These are phyloP conservation scores for Microcaecilia unicolor DNA, from an alignment of 2,797 vertebrate species.

Conservation along the genomic window DNA sequence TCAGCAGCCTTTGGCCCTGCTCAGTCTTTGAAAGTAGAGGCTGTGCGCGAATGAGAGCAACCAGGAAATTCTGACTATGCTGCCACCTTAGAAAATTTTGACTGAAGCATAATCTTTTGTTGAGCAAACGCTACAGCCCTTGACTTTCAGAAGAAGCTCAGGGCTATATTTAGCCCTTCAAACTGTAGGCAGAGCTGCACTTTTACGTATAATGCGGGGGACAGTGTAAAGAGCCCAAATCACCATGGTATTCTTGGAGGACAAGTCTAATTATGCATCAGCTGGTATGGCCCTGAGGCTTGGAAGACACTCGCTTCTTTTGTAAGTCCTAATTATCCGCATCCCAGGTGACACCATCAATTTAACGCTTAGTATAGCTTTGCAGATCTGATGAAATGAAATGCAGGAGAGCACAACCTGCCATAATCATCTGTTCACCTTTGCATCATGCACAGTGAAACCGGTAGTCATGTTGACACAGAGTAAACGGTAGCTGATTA, in stretches of 20 bases:
- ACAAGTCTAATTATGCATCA: not conserved
- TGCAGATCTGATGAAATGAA: not conserved
- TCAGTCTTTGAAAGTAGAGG: too few relatives aligned
- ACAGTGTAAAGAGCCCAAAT: too few relatives aligned
- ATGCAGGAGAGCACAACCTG: not conserved
- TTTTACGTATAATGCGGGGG: too few relatives aligned
- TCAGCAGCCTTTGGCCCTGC: too few relatives aligned
- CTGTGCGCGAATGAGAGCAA: too few relatives aligned
- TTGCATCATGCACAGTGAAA: fast-evolving
- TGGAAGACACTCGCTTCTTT: not conserved
- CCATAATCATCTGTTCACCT: fast-evolving
- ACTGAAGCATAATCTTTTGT: too few relatives aligned
- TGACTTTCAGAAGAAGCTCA: too few relatives aligned
- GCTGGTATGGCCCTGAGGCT: fast-evolving
- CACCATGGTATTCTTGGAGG: not conserved
- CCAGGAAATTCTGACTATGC: too few relatives aligned
- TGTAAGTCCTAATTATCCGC: not conserved
- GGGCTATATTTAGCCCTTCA: too few relatives aligned
- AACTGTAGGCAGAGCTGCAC: too few relatives aligned
- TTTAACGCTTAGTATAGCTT: not conserved
- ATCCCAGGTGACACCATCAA: not conserved
- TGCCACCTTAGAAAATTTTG: too few relatives aligned
- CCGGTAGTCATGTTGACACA: fast-evolving
- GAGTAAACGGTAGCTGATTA: not conserved
- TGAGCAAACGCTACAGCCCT: too few relatives aligned